Evolutionary conservation across 2,797 vertebrate genomes (phyloP).

Genomic region (Rhincodon typus): DNA sequence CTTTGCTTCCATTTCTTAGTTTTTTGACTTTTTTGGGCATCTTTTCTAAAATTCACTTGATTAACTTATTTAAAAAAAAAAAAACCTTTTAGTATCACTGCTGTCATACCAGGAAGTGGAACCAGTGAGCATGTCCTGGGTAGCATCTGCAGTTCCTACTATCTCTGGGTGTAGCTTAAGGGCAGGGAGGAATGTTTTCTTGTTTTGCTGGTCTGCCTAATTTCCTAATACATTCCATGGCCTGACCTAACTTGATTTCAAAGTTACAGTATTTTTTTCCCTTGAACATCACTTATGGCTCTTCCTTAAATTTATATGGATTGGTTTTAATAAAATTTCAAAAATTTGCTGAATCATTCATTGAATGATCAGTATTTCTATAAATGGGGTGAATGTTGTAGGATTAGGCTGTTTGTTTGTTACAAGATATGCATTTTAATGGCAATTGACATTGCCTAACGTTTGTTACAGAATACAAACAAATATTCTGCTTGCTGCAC

Average conservation of each 20-base stretch:
- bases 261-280: neutral
- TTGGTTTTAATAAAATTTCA: neutral
- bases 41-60: neutral
- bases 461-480: neutral
- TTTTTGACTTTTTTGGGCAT: neutral
- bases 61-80: neutral
- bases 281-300: neutral
- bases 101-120: neutral
- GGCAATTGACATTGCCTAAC: neutral
- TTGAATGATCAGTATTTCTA: neutral
- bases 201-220: neutral
- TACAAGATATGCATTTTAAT: neutral
- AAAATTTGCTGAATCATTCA: neutral
- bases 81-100: too few species aligned
- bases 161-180: neutral
- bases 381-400: neutral
- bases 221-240: neutral
- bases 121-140: neutral
- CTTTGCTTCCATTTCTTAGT: neutral
- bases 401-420: neutral
- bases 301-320: neutral
- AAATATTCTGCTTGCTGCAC: neutral
- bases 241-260: slow-evolving; percentile 17
- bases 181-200: neutral
- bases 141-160: too few species aligned